These are phyloP conservation scores for Nyctibius bracteatus DNA, from an alignment of 2,113 vertebrate genomes.

Conservation along the genomic window DNA sequence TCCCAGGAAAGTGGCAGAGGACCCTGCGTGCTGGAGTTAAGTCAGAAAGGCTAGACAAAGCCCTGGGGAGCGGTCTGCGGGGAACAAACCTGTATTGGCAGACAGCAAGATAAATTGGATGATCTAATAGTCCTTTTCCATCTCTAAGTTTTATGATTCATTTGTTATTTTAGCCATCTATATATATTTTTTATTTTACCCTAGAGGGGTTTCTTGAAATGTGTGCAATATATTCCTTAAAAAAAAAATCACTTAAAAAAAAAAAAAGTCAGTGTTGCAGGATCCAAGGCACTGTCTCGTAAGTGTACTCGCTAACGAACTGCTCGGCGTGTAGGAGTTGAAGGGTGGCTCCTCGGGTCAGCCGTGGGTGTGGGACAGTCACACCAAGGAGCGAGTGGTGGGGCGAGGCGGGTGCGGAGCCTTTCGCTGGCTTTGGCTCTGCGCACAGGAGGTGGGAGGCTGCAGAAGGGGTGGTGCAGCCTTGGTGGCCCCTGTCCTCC, in stretches of 20 bases:
- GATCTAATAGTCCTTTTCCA: constrained; percentile 64
- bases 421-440: accelerated
- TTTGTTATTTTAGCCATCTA: constrained; percentile 68
- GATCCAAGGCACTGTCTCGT: neutral
- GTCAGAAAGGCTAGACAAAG: constrained; percentile 36
- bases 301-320: neutral
- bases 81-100: constrained; percentile 44
- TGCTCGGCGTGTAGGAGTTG: accelerated
- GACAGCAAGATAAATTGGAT: constrained; percentile 54
- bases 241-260: neutral
- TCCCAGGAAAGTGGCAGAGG: neutral
- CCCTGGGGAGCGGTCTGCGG: constrained; percentile 21
- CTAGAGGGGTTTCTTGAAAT: constrained; percentile 52
- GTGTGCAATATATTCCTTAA: constrained; percentile 29
- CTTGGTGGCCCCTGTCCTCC: neutral
- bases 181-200: constrained; percentile 68
- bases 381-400: neutral
- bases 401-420: neutral
- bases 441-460: accelerated
- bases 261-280: neutral
- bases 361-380: neutral
- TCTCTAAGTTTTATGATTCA: constrained; percentile 64
- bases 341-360: neutral
- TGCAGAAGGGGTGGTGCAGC: neutral
- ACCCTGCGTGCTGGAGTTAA: neutral